A percentile compares a stretch with the other conserved stretches of the same genome.
Conservation (phyloP, 2,797 vertebrate species). For the Arrhamphus sclerolepis region DNA sequence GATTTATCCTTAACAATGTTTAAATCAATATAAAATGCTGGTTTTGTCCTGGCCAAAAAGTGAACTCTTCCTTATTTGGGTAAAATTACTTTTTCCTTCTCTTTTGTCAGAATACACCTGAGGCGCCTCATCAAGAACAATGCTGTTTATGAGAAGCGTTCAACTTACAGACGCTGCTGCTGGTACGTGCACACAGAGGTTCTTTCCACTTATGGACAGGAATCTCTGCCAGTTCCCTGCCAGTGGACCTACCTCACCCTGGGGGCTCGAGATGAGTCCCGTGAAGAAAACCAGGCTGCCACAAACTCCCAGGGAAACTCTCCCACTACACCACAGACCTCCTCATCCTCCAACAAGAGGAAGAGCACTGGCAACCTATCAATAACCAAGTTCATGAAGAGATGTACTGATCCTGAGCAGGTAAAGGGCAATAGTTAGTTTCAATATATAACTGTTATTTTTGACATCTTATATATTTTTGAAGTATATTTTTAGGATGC, state of each 20-base stretch:
- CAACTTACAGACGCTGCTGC: conserved; percentile 86
- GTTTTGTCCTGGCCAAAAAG: too few relatives aligned
- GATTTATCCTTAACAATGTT: too few relatives aligned
- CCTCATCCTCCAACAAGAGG: conserved; percentile 80
- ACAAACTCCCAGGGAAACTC: conserved; percentile 76
- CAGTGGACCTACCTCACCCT: conserved; percentile 93
- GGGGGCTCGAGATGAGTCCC: conserved; percentile 86
- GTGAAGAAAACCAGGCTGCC: conserved; percentile 74
- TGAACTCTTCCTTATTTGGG: too few relatives aligned
- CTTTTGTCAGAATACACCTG: conserved; percentile 78
- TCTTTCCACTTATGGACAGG: conserved; percentile 83
- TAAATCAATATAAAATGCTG: not conserved
- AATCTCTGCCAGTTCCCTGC: conserved; percentile 90
- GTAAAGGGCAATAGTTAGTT: conserved; percentile 63
- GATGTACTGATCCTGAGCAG: conserved; percentile 80
- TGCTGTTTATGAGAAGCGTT: conserved; percentile 92
- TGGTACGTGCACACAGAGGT: conserved; percentile 93
- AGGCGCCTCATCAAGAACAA: conserved; percentile 90
- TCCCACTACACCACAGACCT: conserved; percentile 74
- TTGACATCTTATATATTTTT: not conserved
- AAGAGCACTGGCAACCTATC: conserved; percentile 90
- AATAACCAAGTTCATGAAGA: conserved; percentile 97
- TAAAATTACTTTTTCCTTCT: too few relatives aligned
- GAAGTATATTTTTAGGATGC: not conserved
- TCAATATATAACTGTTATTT: not conserved